Conservation (phyloP, 1,140 invertebrate genomes). For the Palaemon carinicauda region DNA sequence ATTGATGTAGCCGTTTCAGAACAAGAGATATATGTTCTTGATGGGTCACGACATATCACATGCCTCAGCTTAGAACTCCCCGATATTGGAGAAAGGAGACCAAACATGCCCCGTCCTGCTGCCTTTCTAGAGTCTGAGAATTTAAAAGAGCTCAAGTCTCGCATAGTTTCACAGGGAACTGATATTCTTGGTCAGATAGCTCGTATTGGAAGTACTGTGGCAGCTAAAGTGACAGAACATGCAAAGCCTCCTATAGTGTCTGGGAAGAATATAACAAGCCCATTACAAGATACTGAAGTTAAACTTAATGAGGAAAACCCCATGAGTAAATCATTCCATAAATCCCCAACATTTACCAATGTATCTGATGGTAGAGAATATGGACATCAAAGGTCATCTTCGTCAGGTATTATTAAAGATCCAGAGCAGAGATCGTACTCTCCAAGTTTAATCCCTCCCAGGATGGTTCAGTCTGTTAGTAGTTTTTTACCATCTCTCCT, state of each 20-base stretch:
- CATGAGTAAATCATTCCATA: neutral
- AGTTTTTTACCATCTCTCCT: neutral
- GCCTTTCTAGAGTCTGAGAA: constrained; percentile 5
- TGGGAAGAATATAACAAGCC: neutral
- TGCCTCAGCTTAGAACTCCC: constrained; percentile 17
- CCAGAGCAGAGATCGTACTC: neutral
- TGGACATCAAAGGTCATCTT: constrained; percentile 25
- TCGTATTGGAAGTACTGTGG: constrained; percentile 12
- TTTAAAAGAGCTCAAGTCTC: constrained; percentile 10
- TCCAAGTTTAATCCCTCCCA: neutral
- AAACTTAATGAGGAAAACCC: neutral
- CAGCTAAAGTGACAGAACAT: constrained; percentile 39
- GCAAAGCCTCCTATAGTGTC: neutral
- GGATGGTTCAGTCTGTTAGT: constrained; percentile 34
- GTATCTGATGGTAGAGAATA: neutral
- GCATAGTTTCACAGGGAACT: neutral
- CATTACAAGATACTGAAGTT: neutral
- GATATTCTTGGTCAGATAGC: constrained; percentile 34
- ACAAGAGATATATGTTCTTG: constrained; percentile 29
- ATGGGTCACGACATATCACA: constrained; percentile 13
- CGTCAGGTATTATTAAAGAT: neutral
- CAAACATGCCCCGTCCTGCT: neutral
- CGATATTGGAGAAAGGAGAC: constrained; percentile 4
- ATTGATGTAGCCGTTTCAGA: constrained; percentile 32
- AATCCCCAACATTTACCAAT: too few relatives aligned